Conservation (phyloP, 2,888 invertebrate species). For the Rhodophaea formosa region DNA sequence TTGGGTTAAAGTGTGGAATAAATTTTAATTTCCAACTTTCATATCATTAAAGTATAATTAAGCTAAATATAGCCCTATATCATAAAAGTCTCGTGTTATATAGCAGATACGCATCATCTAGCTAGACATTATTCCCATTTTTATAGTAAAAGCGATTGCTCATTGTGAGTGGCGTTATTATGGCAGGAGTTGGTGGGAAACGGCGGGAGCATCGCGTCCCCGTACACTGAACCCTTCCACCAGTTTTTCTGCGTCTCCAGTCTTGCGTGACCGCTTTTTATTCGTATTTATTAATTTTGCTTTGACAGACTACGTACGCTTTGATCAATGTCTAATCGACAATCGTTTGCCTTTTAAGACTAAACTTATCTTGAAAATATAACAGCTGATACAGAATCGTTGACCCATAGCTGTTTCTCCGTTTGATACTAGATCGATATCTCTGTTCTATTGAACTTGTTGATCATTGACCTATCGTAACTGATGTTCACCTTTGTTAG, state of each 20-base stretch:
- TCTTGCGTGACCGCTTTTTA: constrained; percentile 54
- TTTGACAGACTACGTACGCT: constrained; percentile 35
- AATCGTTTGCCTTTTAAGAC: constrained; percentile 4
- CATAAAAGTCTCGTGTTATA: no score
- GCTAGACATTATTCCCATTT: constrained; percentile 22
- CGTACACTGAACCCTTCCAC: constrained; percentile 66
- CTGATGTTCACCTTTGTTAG: constrained; percentile 39
- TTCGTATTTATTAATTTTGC: constrained; percentile 49
- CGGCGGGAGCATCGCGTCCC: constrained; percentile 44
- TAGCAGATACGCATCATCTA: no score
- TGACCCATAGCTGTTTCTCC: constrained; percentile 34
- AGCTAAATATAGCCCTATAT: neutral
- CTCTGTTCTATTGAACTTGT: constrained; percentile 43
- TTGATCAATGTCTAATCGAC: constrained; percentile 12
- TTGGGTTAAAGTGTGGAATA: constrained; percentile 17
- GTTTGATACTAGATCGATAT: constrained; percentile 37
- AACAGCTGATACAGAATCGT: constrained; percentile 30
- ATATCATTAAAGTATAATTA: constrained; percentile 2
- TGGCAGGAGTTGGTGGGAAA: constrained; percentile 59
- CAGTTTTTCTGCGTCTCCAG: constrained; percentile 54
- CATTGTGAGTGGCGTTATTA: constrained; percentile 57
- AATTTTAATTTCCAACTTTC: neutral
- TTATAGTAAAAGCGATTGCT: constrained; percentile 48
- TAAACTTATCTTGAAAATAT: constrained; percentile 22
- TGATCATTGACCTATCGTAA: constrained; percentile 45